Evolutionary conservation across 2,113 vertebrate species (phyloP).

Genomic region (Nesogale talazaci): DNA sequence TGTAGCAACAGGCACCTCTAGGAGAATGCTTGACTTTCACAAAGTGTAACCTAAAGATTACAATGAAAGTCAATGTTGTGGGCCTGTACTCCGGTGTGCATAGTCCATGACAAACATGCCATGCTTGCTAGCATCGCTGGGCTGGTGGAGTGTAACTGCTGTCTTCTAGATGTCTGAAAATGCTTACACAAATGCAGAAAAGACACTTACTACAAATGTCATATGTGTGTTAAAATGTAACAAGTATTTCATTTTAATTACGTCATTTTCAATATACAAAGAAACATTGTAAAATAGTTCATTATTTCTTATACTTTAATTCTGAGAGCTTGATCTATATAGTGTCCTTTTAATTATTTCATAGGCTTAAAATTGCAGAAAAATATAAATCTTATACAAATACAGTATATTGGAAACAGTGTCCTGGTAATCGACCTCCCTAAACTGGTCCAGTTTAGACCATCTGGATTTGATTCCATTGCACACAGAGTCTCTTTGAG

Average conservation of each 20-base stretch:
- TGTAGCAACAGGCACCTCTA: background rate
- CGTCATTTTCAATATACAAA: background rate
- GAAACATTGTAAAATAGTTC: background rate
- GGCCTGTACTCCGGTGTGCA: background rate
- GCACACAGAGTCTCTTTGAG: too few relatives aligned
- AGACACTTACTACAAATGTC: slow-evolving; percentile 74
- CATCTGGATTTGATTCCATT: too few relatives aligned
- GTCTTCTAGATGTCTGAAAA: slow-evolving; percentile 49
- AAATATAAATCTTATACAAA: background rate
- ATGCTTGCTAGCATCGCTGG: background rate
- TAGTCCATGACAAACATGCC: background rate
- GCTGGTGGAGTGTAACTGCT: background rate
- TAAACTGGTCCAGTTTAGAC: too few relatives aligned
- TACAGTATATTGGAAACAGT: background rate
- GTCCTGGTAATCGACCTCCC: too few relatives aligned
- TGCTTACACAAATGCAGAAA: slow-evolving; percentile 22
- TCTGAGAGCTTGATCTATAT: background rate
- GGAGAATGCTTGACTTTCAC: background rate
- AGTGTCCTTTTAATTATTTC: background rate
- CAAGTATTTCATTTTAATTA: slow-evolving; percentile 82
- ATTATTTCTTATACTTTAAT: background rate
- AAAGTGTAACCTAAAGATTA: background rate
- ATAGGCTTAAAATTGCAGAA: background rate
- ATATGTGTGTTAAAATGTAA: slow-evolving; percentile 77
- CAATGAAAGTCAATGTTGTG: background rate